Evolutionary conservation across 2,888 invertebrate species (phyloP), one percentile per base, ranked within the genome.

Genomic region (Norana najaformis): DNA sequence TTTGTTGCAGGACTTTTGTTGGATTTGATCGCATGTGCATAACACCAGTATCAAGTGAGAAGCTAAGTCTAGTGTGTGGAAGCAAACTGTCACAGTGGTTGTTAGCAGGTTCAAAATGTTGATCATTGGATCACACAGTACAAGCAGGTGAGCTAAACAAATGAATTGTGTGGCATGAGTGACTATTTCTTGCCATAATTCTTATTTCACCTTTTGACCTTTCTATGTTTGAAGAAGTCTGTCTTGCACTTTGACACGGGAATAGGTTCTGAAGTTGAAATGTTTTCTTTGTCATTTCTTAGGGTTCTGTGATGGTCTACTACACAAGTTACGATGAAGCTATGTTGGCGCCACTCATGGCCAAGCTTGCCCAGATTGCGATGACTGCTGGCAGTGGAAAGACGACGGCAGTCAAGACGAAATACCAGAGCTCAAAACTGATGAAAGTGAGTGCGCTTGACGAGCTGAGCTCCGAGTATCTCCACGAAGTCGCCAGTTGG

Each of bases 241-340:
- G 41, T 41, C 41, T 41, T 1, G 41, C 18, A 41, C 18, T 41
- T 1, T 47, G 30, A n/a, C n/a, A 8, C n/a, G 30, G 1, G n/a
- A 69, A 8, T 69, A 83, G 82, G 34, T 89, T 0, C 30, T 35
- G 11, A 11, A 23, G n/a, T 13, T 35, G n/a, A 20, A 1, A 38
- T 89, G 35, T 89, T 38, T 14, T 38, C 36, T 1, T 38, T 23
- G 18, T 88, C 14, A 30, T 39, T 38, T 88, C 36, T 1, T 83
- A 88, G 82, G 36, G 30, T 34, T 89, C 85, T 53, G 20, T 97
- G 0, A 94, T 98, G 91, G 95, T 95, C 16, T 96, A 96, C 94
- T 97, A 98, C 94, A 97, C 98, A 18, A 96, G 96, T 2, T 98
- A 98, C 93, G 95, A 95, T 0, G 96, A 97, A 35, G 95, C 96